Evolutionary conservation across 2,797 vertebrate species (phyloP).

Genomic region (Allobates femoralis): DNA sequence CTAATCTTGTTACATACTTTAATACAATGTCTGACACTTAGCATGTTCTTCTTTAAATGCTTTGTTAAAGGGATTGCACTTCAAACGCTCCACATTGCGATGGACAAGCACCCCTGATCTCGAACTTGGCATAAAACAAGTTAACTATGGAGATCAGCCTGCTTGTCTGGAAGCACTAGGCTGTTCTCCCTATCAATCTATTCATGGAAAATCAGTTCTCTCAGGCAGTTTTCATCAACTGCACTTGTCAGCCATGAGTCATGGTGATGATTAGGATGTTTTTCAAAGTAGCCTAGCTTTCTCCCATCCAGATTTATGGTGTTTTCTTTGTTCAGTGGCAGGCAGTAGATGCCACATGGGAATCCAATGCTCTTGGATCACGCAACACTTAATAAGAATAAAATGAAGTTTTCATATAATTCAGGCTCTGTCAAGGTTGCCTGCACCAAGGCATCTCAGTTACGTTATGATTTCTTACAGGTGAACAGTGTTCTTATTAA

Average conservation of each 20-base stretch:
- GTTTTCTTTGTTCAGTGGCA: slow-evolving; percentile 47
- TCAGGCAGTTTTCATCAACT: slow-evolving; percentile 51
- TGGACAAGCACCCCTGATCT: background rate
- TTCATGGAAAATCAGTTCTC: slow-evolving; percentile 35
- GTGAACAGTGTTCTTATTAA: slow-evolving; percentile 43
- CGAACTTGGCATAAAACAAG: background rate
- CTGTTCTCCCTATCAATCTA: slow-evolving; percentile 42
- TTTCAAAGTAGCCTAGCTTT: slow-evolving; percentile 53
- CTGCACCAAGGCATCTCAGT: slow-evolving; percentile 38
- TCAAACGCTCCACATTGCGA: background rate
- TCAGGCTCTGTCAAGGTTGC: slow-evolving; percentile 49
- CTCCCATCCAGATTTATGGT: slow-evolving; percentile 35
- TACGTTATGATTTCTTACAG: slow-evolving; percentile 47
- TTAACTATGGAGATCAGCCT: slow-evolving; percentile 16
- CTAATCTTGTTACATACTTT: too few relatives aligned
- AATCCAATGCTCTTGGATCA: slow-evolving; percentile 45
- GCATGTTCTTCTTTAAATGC: background rate
- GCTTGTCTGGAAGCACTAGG: slow-evolving; percentile 25
- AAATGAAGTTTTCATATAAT: slow-evolving; percentile 56
- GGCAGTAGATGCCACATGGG: slow-evolving; percentile 44
- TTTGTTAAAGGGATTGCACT: background rate
- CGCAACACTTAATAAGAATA: slow-evolving; percentile 58
- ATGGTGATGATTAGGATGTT: slow-evolving; percentile 49
- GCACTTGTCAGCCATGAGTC: slow-evolving; percentile 51
- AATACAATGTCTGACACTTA: background rate